Percentiles rank a stretch among this genome's conserved stretches.
These are phyloP conservation scores for Carlito syrichta DNA, from an alignment of 2,113 vertebrate genomes.

Conservation along the genomic window DNA sequence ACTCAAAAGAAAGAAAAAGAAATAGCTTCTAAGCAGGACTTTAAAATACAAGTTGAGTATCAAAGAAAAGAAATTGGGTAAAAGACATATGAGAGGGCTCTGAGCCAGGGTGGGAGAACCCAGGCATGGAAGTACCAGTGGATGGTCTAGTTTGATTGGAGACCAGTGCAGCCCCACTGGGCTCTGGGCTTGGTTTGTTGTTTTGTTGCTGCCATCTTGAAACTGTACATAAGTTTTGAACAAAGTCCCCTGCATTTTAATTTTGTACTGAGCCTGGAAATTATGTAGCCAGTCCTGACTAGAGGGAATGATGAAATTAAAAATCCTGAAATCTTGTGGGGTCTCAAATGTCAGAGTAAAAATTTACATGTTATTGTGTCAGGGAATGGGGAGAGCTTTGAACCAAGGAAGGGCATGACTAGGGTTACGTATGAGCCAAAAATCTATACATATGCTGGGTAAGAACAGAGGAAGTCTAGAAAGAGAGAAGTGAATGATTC, in stretches of 20 bases:
- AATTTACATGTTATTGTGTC: neutral
- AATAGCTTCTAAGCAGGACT: neutral
- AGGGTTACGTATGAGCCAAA: neutral
- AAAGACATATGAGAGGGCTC: neutral
- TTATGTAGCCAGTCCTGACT: neutral
- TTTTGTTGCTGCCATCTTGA: neutral
- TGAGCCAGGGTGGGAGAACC: neutral
- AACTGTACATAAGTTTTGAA: neutral
- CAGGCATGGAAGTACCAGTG: fast-evolving
- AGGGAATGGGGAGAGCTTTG: neutral
- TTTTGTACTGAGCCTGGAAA: neutral
- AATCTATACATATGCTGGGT: neutral
- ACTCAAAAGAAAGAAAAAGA: too few species aligned
- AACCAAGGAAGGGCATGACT: neutral
- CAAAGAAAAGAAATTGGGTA: neutral
- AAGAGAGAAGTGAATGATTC: neutral
- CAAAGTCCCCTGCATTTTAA: neutral
- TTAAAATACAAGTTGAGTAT: neutral
- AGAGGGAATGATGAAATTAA: slow-evolving; percentile 3
- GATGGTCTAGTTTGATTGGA: neutral
- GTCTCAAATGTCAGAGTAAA: neutral
- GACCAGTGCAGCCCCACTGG: neutral
- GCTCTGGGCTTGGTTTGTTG: neutral
- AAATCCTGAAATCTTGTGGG: neutral
- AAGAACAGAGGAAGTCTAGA: neutral